Percentiles rank a stretch among this genome's conserved stretches.
phyloP scores from a whole-genome alignment of 2,113 vertebrate genomes.

The Thomomys bottae region DNA sequence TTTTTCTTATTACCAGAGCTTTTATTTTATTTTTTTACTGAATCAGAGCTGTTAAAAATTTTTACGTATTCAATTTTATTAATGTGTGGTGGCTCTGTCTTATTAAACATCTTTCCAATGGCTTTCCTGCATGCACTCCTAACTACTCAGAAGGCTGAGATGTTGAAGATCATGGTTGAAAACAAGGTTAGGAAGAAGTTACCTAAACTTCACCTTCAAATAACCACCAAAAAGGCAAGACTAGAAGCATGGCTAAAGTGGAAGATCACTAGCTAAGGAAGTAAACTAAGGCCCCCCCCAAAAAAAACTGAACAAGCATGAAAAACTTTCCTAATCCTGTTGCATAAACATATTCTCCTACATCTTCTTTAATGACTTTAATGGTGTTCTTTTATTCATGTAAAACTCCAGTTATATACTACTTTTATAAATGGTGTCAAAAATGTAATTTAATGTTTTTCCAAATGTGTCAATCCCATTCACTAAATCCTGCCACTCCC shows the following conservation, averaged over 20 bases:
- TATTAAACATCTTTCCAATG: background rate
- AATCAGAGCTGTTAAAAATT: background rate
- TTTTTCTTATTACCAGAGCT: background rate
- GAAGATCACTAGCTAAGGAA: background rate
- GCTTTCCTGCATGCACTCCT: too few species aligned
- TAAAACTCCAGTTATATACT: background rate
- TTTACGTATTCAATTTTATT: background rate
- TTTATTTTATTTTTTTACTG: background rate
- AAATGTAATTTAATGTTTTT: background rate
- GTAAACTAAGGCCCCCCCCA: too few species aligned
- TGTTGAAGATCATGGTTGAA: too few species aligned
- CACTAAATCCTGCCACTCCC: background rate
- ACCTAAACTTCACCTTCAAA: too few species aligned
- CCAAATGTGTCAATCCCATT: background rate
- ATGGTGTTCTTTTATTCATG: conserved; percentile 24
- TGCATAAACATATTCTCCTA: background rate
- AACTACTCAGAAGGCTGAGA: too few species aligned
- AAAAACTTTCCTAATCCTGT: background rate
- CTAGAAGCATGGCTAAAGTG: too few species aligned
- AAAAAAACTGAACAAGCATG: background rate
- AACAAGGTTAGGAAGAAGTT: too few species aligned
- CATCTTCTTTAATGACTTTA: background rate
- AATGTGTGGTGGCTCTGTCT: background rate
- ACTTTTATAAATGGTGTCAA: conserved; percentile 27
- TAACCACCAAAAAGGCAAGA: too few species aligned